Conservation (phyloP, 1,140 invertebrate genomes). For the Calephelis nemesis region DNA sequence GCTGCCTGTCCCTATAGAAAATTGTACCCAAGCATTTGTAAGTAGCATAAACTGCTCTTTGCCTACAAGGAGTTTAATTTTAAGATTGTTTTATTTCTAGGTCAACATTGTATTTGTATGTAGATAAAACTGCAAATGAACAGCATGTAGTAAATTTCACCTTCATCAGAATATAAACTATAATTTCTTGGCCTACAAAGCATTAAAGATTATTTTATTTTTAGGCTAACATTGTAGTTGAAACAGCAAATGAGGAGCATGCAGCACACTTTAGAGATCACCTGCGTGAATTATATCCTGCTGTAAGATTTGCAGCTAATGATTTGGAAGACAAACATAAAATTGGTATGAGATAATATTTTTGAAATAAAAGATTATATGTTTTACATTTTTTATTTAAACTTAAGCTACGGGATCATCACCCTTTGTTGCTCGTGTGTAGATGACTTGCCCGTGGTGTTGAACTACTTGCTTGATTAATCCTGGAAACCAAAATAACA, state of each 20-base stretch:
- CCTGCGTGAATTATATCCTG: slow-evolving; percentile 53
- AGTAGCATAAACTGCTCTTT: too few relatives aligned
- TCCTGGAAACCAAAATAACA: slow-evolving; percentile 82
- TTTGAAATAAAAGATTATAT: slow-evolving; percentile 34
- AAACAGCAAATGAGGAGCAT: slow-evolving; percentile 62
- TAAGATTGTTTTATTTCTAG: too few relatives aligned
- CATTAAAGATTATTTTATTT: slow-evolving; percentile 21
- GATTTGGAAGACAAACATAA: slow-evolving; percentile 57
- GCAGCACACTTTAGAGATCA: slow-evolving; percentile 54
- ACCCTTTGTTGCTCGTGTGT: slow-evolving; percentile 97
- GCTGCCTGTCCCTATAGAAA: too few relatives aligned
- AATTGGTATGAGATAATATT: slow-evolving; percentile 35
- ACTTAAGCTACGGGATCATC: slow-evolving; percentile 84
- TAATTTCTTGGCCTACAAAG: too few relatives aligned
- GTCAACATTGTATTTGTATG: too few relatives aligned
- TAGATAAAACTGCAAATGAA: too few relatives aligned
- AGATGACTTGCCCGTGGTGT: slow-evolving; percentile 98
- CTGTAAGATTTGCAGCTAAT: slow-evolving; percentile 51
- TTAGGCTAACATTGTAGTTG: slow-evolving; percentile 66
- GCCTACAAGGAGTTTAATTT: too few relatives aligned
- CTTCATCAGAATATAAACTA: too few relatives aligned
- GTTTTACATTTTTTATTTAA: slow-evolving; percentile 57
- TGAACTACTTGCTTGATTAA: slow-evolving; percentile 98
- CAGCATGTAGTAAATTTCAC: too few relatives aligned
- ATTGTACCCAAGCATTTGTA: too few relatives aligned